Evolutionary conservation across 1,140 invertebrate genomes (phyloP).

Genomic region (Diabrotica undecimpunctata): DNA sequence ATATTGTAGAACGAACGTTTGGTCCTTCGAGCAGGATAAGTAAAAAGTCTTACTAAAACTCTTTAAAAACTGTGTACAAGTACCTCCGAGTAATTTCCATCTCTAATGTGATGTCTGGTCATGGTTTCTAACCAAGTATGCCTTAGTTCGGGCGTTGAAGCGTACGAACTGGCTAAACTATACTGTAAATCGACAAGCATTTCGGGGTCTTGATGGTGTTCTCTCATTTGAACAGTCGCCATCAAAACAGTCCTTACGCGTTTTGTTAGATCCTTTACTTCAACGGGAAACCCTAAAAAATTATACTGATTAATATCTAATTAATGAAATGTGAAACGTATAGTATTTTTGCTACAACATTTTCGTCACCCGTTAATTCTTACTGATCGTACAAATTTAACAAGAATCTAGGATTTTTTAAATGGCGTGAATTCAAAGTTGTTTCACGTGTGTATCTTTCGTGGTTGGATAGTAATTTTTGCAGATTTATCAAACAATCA

Average conservation of each 20-base stretch:
- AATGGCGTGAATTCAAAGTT: too few relatives aligned
- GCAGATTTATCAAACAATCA: too few relatives aligned
- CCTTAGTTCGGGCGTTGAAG: slow-evolving; percentile 86
- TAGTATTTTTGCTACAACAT: slow-evolving; percentile 15
- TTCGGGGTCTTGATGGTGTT: slow-evolving; percentile 85
- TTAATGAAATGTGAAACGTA: slow-evolving; percentile 16
- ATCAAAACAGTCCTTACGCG: slow-evolving; percentile 89
- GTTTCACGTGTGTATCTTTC: too few relatives aligned
- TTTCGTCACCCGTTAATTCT: too few relatives aligned
- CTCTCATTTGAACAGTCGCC: slow-evolving; percentile 89
- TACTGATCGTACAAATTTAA: too few relatives aligned
- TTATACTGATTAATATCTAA: too few relatives aligned
- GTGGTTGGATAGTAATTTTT: too few relatives aligned
- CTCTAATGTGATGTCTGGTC: slow-evolving; percentile 77
- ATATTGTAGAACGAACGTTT: too few relatives aligned
- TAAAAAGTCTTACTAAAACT: too few relatives aligned
- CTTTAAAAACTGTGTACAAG: slow-evolving; percentile 1
- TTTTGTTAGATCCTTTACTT: slow-evolving; percentile 90
- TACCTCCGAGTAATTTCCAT: slow-evolving; percentile 78
- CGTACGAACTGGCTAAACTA: slow-evolving; percentile 89
- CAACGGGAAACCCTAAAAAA: slow-evolving; percentile 68
- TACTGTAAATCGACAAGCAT: slow-evolving; percentile 89
- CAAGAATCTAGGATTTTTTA: too few relatives aligned
- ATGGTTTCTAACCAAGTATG: slow-evolving; percentile 93
- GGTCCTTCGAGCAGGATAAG: too few relatives aligned